These are phyloP conservation scores for Drosophila prostipennis DNA, from an alignment of 2,888 invertebrate species.

Conservation along the genomic window DNA sequence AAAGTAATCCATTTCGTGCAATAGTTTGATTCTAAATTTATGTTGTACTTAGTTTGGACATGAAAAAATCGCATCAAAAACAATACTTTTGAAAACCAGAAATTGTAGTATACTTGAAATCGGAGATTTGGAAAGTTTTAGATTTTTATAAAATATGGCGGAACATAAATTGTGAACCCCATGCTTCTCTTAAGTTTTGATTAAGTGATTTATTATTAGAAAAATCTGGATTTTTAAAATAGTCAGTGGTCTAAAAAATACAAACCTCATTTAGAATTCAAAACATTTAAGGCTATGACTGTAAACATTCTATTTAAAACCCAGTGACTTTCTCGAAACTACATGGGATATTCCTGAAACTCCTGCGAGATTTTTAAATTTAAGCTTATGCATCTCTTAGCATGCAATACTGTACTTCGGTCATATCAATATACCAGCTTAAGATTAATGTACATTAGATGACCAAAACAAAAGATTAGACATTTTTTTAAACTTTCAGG, in stretches of 20 bases:
- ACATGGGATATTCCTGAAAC: neutral
- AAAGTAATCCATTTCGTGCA: constrained; percentile 52
- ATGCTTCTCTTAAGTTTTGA: no score
- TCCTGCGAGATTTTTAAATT: neutral
- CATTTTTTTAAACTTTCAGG: neutral
- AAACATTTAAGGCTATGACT: neutral
- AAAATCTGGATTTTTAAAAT: neutral
- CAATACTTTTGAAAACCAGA: no score
- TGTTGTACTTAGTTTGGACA: constrained; percentile 2
- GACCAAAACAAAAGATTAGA: neutral
- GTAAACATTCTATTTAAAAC: neutral
- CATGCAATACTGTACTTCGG: constrained; percentile 2
- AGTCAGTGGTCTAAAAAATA: neutral
- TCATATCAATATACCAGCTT: constrained; percentile 16
- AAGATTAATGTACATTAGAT: neutral
- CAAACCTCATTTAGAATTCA: neutral
- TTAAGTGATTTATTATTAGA: no score
- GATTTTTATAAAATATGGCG: constrained; percentile 1
- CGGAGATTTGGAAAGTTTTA: neutral
- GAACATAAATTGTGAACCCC: neutral
- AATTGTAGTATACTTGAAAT: neutral
- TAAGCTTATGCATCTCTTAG: neutral
- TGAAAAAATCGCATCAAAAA: neutral
- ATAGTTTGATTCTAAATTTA: constrained; percentile 48
- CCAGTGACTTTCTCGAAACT: constrained; percentile 1